Base-by-base conservation (phyloP, 2,113 vertebrate genomes). In the Natator depressus region DNA sequence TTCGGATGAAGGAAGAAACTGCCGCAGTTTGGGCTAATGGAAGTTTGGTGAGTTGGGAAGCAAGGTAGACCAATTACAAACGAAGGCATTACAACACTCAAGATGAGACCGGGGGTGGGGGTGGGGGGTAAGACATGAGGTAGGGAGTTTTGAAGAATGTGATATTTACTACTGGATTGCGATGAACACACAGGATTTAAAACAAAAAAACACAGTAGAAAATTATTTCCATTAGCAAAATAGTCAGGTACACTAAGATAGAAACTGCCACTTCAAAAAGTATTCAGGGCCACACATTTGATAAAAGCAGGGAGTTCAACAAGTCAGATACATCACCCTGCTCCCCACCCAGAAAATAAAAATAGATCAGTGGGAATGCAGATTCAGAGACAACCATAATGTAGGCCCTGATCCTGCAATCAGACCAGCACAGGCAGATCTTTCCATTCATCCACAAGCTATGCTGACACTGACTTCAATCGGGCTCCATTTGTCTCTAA, bases 341-440 rank as follows among this genome's bases (percentile, higher is more conserved):
- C 65, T 38, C 35, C 35, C 16, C 65, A 38, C n/a, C 14, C 65
- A 72, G 35, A 46, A 29, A 47, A 78, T 27, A n/a, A 69, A n/a
- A 69, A 19, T 69, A 69, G 22, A 38, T 72, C 65, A 72, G 19
- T 10, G 31, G 62, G 62, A 35, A 65, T 42, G 38, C 19, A 76
- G 13, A 9, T 54, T 55, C 12, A n/a, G 24, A 82, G 13, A 53
- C 50, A 22, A 42, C 25, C 8, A 24, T 19, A 27, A 57, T 14
- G 27, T 6, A 27, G 54, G 54, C 16, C 53, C 25, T 9, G 3
- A 27, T 27, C n/a, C 19, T 0, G 22, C 16, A 47, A 0, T 0
- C 25, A 0, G 19, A 72, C 2, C 1, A 2, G 51, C 19, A 82
- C 27, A 5, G 1, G 69, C 82, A 84, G 80, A 53, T 53, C 80